A percentile compares a stretch with the other conserved stretches of the same genome.
phyloP scores from a whole-genome alignment of 1,140 invertebrate genomes.

The Ditylenchus dipsaci region DNA sequence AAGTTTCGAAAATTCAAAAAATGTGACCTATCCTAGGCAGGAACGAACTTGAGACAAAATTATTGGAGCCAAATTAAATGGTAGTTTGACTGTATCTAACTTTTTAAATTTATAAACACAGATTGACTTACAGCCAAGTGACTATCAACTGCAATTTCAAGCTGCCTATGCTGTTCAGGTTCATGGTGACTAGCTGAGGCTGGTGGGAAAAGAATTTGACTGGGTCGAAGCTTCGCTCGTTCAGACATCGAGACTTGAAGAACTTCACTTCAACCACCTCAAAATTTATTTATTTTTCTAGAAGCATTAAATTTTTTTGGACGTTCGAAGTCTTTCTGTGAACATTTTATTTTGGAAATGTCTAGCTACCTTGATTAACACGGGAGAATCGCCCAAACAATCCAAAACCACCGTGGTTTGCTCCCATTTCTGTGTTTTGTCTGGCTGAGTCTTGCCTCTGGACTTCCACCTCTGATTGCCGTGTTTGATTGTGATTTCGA shows the following conservation, averaged over 20 bases:
- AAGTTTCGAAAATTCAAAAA: too few relatives aligned
- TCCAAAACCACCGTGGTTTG: constrained; percentile 62
- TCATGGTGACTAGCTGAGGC: constrained; percentile 68
- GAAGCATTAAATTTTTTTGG: too few relatives aligned
- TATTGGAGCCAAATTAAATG: too few relatives aligned
- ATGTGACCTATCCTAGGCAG: too few relatives aligned
- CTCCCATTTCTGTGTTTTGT: constrained; percentile 65
- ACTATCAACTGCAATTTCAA: constrained; percentile 67
- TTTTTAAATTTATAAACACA: too few relatives aligned
- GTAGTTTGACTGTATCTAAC: too few relatives aligned
- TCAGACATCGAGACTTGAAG: constrained; percentile 63
- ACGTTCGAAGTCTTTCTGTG: too few relatives aligned
- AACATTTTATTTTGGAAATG: too few relatives aligned
- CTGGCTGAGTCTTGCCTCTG: constrained; percentile 63
- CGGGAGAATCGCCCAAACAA: constrained; percentile 62
- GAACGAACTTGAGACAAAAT: too few relatives aligned
- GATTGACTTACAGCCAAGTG: constrained; percentile 65
- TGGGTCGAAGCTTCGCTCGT: constrained; percentile 67
- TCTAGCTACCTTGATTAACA: constrained; percentile 64
- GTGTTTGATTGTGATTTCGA: constrained; percentile 66
- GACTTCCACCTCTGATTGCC: constrained; percentile 67
- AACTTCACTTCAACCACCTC: constrained; percentile 64
- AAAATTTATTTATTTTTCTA: constrained; percentile 55
- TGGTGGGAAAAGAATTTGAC: constrained; percentile 66
- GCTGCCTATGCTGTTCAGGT: constrained; percentile 67